Conservation (phyloP, 2,113 vertebrate genomes). For the Oryzias celebensis region DNA sequence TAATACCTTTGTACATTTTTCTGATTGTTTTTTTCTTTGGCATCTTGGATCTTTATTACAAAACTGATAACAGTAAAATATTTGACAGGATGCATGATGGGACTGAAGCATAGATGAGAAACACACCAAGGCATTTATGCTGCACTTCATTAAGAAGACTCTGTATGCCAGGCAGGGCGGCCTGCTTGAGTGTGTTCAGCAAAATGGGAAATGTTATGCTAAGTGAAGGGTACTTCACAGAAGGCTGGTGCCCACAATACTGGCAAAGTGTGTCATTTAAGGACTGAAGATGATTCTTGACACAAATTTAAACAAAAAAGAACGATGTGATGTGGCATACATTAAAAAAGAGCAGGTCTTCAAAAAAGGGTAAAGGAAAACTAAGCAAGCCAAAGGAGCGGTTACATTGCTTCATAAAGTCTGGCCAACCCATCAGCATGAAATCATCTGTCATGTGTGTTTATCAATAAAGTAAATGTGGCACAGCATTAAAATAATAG, state of each 20-base stretch:
- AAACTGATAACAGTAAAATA: background rate
- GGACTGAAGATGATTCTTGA: slow-evolving; percentile 54
- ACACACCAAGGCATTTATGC: slow-evolving; percentile 14
- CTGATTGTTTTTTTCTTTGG: background rate
- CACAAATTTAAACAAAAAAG: slow-evolving; percentile 50
- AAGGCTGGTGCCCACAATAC: slow-evolving; percentile 27
- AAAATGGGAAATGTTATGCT: slow-evolving; percentile 42
- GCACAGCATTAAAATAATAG: too few species aligned
- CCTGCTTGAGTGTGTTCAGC: slow-evolving; percentile 37
- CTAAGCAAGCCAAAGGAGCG: too few species aligned
- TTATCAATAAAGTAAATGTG: too few species aligned
- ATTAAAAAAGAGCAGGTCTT: slow-evolving; percentile 6
- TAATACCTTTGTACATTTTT: background rate
- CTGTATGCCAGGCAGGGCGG: slow-evolving; percentile 17
- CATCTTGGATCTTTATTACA: background rate
- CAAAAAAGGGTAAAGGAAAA: slow-evolving; percentile 1
- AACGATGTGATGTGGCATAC: slow-evolving; percentile 40
- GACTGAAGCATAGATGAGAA: slow-evolving; percentile 11
- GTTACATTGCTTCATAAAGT: too few species aligned
- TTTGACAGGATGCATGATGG: background rate
- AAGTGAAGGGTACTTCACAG: slow-evolving; percentile 34
- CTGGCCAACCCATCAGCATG: too few species aligned
- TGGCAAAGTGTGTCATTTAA: slow-evolving; percentile 54
- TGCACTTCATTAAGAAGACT: slow-evolving; percentile 11
- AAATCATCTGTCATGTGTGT: too few species aligned